Percentiles rank a stretch among this genome's conserved stretches.
phyloP scores from a whole-genome alignment of 2,888 invertebrate species.

The Anagyrus pseudococci region DNA sequence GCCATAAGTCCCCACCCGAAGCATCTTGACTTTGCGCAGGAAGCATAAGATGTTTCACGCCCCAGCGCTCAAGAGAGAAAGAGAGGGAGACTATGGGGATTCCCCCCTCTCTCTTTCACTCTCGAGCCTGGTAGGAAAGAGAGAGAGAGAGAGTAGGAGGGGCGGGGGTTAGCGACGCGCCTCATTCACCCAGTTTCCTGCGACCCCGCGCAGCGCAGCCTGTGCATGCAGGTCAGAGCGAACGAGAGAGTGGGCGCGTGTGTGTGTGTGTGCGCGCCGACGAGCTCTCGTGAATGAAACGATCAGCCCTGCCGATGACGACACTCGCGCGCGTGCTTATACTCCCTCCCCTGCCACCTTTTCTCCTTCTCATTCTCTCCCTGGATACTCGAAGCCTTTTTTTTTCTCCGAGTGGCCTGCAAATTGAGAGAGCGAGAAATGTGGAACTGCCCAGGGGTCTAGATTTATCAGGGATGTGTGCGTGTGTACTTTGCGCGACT shows the following conservation, averaged over 20 bases:
- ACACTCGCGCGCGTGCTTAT: conserved; percentile 9
- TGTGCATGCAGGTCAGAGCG: conserved; percentile 11
- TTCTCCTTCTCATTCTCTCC: too few species aligned
- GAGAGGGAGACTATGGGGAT: too few species aligned
- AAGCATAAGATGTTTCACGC: background rate
- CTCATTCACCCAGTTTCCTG: conserved; percentile 52
- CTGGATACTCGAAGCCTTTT: too few species aligned
- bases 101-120: too few species aligned
- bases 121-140: conserved; percentile 22
- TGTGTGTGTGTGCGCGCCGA: background rate
- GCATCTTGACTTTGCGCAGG: too few species aligned
- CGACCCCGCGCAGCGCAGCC: conserved; percentile 23
- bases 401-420: too few species aligned
- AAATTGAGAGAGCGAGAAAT: conserved; percentile 8
- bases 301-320: conserved; percentile 27
- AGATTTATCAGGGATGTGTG: too few species aligned
- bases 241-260: background rate
- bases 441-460: background rate
- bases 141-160: conserved; percentile 14
- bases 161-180: conserved; percentile 27
- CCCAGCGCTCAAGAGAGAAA: background rate
- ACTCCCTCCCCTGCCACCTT: too few species aligned
- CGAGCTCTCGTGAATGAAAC: conserved; percentile 30
- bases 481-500: too few species aligned
- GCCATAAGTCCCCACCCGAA: too few species aligned